Evolutionary conservation across 2,888 invertebrate species (phyloP).

Genomic region (Agrochola lota): DNA sequence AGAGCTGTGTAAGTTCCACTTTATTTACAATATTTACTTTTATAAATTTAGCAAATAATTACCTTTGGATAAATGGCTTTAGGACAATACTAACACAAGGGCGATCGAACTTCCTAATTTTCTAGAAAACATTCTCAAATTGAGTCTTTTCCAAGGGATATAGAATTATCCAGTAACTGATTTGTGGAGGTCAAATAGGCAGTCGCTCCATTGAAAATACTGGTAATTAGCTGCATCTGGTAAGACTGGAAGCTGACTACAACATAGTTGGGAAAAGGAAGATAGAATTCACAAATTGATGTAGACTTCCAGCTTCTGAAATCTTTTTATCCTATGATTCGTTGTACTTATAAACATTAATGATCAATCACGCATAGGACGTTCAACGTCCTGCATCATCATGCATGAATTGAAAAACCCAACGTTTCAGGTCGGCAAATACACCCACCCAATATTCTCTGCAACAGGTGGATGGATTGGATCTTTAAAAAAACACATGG

Average conservation of each 20-base stretch:
- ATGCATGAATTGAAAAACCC: neutral
- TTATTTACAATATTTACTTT: neutral
- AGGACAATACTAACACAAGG: too few species aligned
- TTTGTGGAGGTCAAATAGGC: neutral
- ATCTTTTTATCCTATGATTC: too few species aligned
- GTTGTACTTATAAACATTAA: too few species aligned
- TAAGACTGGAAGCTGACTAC: neutral
- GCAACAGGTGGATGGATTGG: constrained; percentile 88
- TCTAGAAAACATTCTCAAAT: too few species aligned
- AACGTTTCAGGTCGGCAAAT: constrained; percentile 66
- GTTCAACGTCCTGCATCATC: too few species aligned
- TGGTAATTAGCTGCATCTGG: neutral
- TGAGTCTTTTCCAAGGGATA: too few species aligned
- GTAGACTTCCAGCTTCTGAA: too few species aligned
- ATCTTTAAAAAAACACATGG: constrained; percentile 80
- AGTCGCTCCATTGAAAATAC: neutral
- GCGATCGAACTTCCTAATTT: too few species aligned
- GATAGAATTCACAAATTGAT: too few species aligned
- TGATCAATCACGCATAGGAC: too few species aligned
- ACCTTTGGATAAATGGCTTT: too few species aligned
- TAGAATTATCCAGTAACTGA: neutral
- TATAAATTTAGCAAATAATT: too few species aligned
- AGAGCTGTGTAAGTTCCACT: constrained; percentile 52
- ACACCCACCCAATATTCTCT: constrained; percentile 84
- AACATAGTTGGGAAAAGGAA: neutral